A percentile compares a stretch with the other conserved stretches of the same genome.
Conservation (phyloP, 1,140 invertebrate genomes). For the Halictus rubicundus region DNA sequence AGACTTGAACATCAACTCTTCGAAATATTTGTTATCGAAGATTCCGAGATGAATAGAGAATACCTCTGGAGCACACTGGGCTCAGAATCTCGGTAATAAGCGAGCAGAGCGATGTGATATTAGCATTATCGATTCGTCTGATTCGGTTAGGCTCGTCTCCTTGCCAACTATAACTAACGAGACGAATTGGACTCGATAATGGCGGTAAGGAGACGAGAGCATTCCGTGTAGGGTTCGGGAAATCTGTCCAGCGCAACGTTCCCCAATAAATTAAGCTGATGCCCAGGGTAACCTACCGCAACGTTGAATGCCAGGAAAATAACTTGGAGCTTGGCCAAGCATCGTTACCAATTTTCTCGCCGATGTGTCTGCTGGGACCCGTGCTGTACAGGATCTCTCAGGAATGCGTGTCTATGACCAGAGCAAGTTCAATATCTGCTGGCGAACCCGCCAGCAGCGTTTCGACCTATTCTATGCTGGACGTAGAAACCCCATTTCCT, state of each 20-base stretch:
- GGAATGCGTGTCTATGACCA: neutral
- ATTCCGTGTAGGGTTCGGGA: conserved; percentile 1
- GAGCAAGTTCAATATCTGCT: conserved; percentile 3
- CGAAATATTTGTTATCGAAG: no score
- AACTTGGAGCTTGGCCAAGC: conserved; percentile 43
- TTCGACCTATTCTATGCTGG: no score
- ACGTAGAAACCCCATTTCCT: no score
- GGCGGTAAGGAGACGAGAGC: neutral
- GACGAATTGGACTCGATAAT: neutral
- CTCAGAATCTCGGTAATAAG: no score
- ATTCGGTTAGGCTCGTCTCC: neutral
- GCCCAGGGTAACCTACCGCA: conserved; percentile 12
- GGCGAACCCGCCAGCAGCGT: no score
- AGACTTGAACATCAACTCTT: no score
- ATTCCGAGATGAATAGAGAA: no score
- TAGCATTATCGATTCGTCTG: neutral
- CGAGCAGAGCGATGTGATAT: neutral
- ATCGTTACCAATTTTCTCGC: conserved; percentile 43
- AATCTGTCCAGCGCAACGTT: conserved; percentile 14
- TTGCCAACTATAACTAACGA: no score
- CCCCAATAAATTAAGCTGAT: conserved; percentile 20
- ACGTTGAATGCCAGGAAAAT: conserved; percentile 45
- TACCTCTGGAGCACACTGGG: no score
- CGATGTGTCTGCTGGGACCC: neutral
- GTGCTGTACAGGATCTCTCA: neutral